Percentiles rank a stretch among this genome's conserved stretches.
These are phyloP conservation scores for Colletes gigas DNA, from an alignment of 1,140 invertebrate genomes.

Conservation along the genomic window DNA sequence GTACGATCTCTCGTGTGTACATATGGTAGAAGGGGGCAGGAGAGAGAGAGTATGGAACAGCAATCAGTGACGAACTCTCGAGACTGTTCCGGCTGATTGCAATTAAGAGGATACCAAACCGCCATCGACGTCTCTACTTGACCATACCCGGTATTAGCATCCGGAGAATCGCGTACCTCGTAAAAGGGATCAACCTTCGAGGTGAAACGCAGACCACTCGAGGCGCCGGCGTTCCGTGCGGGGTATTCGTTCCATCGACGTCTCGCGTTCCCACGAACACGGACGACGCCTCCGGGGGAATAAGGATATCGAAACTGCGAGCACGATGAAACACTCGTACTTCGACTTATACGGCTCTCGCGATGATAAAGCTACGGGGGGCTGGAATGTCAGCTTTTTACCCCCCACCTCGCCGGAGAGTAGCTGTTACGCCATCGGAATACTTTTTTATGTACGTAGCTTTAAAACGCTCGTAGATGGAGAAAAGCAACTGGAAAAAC, in stretches of 20 bases:
- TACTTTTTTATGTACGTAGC: too few relatives aligned
- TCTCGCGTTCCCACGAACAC: too few relatives aligned
- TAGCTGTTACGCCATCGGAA: too few relatives aligned
- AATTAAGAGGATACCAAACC: slow-evolving; percentile 64
- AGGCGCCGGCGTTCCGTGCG: background rate
- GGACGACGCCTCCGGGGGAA: too few relatives aligned
- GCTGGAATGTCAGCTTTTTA: too few relatives aligned
- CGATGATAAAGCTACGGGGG: too few relatives aligned
- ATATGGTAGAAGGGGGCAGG: background rate
- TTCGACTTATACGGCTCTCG: too few relatives aligned
- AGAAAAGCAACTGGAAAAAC: too few relatives aligned
- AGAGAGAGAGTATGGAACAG: slow-evolving; percentile 10
- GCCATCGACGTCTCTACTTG: slow-evolving; percentile 43
- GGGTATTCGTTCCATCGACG: background rate
- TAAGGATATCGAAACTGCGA: too few relatives aligned
- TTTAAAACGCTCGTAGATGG: too few relatives aligned
- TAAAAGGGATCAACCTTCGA: slow-evolving; percentile 3
- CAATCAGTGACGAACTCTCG: slow-evolving; percentile 64
- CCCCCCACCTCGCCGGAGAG: too few relatives aligned
- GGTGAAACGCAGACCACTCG: background rate
- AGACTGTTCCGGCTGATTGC: slow-evolving; percentile 56
- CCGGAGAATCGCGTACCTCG: slow-evolving; percentile 7
- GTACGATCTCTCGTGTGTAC: slow-evolving; percentile 1
- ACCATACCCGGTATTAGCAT: slow-evolving; percentile 56
- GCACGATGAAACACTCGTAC: too few relatives aligned